Evolutionary conservation across 2,888 invertebrate species (phyloP).

Genomic region (Acrocyrtus sp.): DNA sequence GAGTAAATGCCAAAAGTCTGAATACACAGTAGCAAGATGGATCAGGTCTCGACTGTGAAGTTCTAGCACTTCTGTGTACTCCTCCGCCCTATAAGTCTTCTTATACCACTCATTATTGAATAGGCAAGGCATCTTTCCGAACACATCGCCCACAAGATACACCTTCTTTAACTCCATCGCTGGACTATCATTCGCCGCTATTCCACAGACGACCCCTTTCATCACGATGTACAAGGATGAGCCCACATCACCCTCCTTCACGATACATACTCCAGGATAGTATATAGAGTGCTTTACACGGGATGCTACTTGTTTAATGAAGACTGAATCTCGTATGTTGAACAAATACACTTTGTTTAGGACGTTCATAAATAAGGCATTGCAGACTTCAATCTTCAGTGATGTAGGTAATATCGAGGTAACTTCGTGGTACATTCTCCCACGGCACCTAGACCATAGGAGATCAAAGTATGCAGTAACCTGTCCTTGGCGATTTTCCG

Average conservation of each 20-base stretch:
- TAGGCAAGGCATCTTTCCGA: slow-evolving; percentile 50
- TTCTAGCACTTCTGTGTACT: slow-evolving; percentile 47
- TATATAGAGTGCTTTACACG: slow-evolving; percentile 49
- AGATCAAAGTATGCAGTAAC: slow-evolving; percentile 46
- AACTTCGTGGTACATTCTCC: slow-evolving; percentile 45
- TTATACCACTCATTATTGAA: slow-evolving; percentile 52
- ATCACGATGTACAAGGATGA: slow-evolving; percentile 48
- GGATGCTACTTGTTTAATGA: slow-evolving; percentile 51
- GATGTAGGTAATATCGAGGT: slow-evolving; percentile 47
- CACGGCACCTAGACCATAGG: slow-evolving; percentile 47
- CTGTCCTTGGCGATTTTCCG: slow-evolving; percentile 31
- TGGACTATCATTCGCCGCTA: slow-evolving; percentile 3
- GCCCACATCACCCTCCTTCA: slow-evolving; percentile 52
- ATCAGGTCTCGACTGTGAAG: slow-evolving; percentile 42
- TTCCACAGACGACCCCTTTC: slow-evolving; percentile 47
- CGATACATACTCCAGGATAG: slow-evolving; percentile 51
- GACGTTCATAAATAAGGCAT: slow-evolving; percentile 35
- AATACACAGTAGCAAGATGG: slow-evolving; percentile 34
- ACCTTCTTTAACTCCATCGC: slow-evolving; percentile 36
- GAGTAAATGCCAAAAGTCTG: slow-evolving; percentile 39
- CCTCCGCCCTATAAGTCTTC: slow-evolving; percentile 55
- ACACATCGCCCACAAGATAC: slow-evolving; percentile 46
- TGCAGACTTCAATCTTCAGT: slow-evolving; percentile 49
- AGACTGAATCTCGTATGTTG: slow-evolving; percentile 8
- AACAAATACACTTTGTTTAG: slow-evolving; percentile 26